A percentile compares a stretch with the other conserved stretches of the same genome.
phyloP scores from a whole-genome alignment of 2,113 vertebrate species.

The Cololabis saira region DNA sequence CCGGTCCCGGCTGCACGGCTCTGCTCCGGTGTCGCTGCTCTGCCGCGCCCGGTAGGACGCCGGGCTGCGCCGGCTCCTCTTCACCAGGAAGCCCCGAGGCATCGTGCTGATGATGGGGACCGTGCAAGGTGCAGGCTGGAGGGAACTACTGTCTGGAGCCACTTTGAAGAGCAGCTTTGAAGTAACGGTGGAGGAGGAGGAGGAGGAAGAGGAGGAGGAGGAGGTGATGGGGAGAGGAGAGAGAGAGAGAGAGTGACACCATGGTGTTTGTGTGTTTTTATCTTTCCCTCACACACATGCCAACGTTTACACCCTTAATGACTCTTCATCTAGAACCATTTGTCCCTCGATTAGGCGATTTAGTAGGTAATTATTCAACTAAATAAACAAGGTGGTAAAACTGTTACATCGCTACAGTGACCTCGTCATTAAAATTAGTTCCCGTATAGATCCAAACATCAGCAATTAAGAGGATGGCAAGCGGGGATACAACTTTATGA shows the following conservation, averaged over 20 bases:
- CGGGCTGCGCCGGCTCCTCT: constrained; percentile 84
- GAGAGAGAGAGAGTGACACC: constrained; percentile 15
- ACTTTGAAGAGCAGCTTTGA: constrained; percentile 65
- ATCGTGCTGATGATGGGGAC: constrained; percentile 66
- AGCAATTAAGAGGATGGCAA: no score
- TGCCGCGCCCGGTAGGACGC: constrained; percentile 83
- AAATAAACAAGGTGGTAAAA: no score
- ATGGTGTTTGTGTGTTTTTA: neutral
- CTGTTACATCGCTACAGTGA: no score
- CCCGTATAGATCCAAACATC: no score
- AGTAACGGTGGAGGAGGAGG: constrained; percentile 26
- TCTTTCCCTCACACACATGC: no score
- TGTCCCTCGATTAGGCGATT: no score
- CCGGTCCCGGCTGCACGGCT: neutral
- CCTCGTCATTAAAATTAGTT: no score
- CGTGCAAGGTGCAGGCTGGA: constrained; percentile 20
- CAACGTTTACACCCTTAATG: no score
- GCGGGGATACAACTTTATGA: no score
- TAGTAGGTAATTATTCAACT: no score
- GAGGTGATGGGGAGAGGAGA: neutral
- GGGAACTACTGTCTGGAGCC: constrained; percentile 53
- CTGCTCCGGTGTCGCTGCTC: neutral
- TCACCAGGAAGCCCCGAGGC: constrained; percentile 95
- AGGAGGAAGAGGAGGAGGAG: neutral
- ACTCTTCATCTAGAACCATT: no score